These are phyloP conservation scores for Nycticorax nycticorax DNA, from an alignment of 2,113 vertebrate species.

Conservation along the genomic window DNA sequence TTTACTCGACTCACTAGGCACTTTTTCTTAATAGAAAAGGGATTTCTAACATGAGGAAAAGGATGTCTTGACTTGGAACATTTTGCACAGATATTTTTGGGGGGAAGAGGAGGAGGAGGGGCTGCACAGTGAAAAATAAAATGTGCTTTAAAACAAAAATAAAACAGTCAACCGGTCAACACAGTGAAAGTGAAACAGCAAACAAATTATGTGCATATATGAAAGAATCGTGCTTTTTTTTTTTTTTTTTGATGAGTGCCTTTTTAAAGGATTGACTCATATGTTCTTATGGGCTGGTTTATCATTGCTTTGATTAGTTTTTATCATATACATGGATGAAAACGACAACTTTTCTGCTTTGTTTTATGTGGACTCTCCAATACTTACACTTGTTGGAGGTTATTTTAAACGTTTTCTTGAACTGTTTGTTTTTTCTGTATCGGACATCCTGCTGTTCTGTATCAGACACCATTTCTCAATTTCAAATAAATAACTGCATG, in stretches of 20 bases:
- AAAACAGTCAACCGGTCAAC: not conserved
- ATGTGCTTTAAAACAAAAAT: not conserved
- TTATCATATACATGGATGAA: not conserved
- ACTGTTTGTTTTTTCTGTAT: not conserved
- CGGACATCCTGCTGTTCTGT: not conserved
- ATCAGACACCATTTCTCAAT: not conserved
- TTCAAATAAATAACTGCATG: not conserved
- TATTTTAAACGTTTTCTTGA: not conserved
- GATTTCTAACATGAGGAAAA: not conserved
- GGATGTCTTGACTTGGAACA: not conserved
- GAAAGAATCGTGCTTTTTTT: rapidly evolving
- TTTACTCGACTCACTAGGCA: not conserved
- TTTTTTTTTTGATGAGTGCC: not conserved
- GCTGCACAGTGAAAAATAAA: not conserved
- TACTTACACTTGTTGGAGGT: not conserved
- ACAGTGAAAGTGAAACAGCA: not conserved
- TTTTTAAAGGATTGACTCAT: not conserved
- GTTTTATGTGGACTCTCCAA: not conserved
- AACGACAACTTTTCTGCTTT: not conserved
- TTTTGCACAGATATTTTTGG: not conserved
- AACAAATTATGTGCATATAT: not conserved
- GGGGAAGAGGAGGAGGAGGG: too few relatives aligned
- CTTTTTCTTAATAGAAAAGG: not conserved
- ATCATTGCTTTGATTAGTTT: not conserved
- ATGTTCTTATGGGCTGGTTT: not conserved